Percentiles rank a stretch among this genome's conserved stretches.
Evolutionary conservation across 2,797 vertebrate species (phyloP).

Genomic region (Tachyglossus aculeatus): DNA sequence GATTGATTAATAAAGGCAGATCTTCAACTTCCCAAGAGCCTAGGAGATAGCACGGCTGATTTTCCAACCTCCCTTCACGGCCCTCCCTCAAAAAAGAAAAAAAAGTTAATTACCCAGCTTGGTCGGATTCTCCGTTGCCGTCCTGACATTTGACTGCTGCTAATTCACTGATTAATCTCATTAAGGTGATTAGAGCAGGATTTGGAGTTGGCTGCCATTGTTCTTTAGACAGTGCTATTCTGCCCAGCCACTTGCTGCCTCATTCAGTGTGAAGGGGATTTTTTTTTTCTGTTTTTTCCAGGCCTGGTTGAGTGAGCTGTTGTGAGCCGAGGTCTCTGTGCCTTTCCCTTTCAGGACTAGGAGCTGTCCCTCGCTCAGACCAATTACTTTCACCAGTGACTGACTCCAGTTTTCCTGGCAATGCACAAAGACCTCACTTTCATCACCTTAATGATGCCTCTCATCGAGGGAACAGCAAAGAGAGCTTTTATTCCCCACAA

Average conservation of each 20-base stretch:
- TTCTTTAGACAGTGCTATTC: conserved; percentile 73
- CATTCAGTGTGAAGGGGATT: too few species aligned
- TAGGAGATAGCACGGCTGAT: not conserved
- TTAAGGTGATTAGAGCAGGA: conserved; percentile 85
- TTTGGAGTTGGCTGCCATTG: conserved; percentile 82
- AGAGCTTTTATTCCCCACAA: conserved; percentile 30
- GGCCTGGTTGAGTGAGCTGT: conserved; percentile 59
- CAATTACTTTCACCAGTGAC: conserved; percentile 37
- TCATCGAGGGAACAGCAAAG: conserved; percentile 23
- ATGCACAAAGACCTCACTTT: conserved; percentile 49
- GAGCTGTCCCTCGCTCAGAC: conserved; percentile 77
- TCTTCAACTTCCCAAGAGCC: conserved; percentile 51
- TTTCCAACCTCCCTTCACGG: not conserved
- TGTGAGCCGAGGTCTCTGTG: conserved; percentile 42
- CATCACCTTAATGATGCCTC: conserved; percentile 45
- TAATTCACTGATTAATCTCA: conserved; percentile 90
- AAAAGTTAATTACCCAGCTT: conserved; percentile 83
- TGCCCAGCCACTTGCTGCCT: conserved; percentile 59
- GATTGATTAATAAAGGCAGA: conserved; percentile 20
- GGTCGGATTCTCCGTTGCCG: conserved; percentile 76
- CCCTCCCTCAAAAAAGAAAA: not conserved
- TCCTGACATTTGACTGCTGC: conserved; percentile 84
- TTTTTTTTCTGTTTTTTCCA: conserved; percentile 57
- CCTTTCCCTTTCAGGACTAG: conserved; percentile 80
- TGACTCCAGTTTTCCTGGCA: conserved; percentile 49